phyloP scores from a whole-genome alignment of 2,113 vertebrate species.

The Centrocercus urophasianus region DNA sequence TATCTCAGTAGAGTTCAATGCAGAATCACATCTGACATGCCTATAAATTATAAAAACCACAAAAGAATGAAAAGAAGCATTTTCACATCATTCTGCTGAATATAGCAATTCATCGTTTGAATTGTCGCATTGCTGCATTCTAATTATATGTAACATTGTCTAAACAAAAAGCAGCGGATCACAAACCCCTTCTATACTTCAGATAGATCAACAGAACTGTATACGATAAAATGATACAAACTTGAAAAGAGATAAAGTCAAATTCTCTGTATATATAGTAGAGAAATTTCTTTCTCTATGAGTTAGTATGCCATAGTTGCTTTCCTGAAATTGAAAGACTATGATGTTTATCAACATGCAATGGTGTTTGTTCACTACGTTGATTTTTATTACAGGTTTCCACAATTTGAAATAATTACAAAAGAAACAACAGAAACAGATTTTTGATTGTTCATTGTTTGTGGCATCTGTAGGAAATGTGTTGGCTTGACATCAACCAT shows the following conservation, averaged over 20 bases:
- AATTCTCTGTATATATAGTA: neutral
- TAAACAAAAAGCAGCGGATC: neutral
- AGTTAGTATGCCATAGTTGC: conserved; percentile 37
- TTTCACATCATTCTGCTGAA: neutral
- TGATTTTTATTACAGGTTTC: conserved; percentile 79
- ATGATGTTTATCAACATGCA: conserved; percentile 81
- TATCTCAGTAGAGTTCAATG: neutral
- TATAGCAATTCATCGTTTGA: neutral
- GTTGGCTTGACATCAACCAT: conserved; percentile 68
- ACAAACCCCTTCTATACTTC: neutral
- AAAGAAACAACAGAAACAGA: conserved; percentile 73
- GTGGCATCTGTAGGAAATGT: conserved; percentile 79
- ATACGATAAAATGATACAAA: neutral
- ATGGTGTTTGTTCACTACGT: conserved; percentile 72
- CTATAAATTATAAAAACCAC: neutral
- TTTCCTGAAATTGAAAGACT: conserved; percentile 75
- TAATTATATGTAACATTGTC: neutral
- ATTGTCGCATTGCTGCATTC: neutral
- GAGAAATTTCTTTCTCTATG: neutral
- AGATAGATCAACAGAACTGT: neutral
- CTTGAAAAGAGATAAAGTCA: neutral
- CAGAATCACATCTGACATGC: neutral
- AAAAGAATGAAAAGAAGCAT: neutral
- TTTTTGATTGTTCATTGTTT: conserved; percentile 83
- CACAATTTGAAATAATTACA: conserved; percentile 78